Conservation (phyloP, 2,113 vertebrate species). For the Sorex fumeus region DNA sequence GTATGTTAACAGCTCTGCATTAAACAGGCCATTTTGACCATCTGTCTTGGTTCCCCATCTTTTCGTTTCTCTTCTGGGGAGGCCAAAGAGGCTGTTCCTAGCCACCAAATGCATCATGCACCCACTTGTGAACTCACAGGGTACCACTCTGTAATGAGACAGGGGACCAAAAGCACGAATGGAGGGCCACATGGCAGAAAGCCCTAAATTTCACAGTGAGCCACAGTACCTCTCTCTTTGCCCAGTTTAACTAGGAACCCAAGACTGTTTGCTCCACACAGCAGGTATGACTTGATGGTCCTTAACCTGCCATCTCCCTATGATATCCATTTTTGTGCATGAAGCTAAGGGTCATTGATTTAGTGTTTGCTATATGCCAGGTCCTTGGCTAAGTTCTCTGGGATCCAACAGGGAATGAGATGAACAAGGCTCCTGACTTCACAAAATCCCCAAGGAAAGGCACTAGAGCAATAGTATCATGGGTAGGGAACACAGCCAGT, state of each 20-base stretch:
- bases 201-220: neutral
- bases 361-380: neutral
- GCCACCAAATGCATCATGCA: too few relatives aligned
- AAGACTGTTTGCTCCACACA: neutral
- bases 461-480: too few relatives aligned
- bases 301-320: neutral
- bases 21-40: too few relatives aligned
- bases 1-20: too few relatives aligned
- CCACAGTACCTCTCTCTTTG: fast-evolving
- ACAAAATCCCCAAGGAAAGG: neutral
- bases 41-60: too few relatives aligned
- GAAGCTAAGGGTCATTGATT: neutral
- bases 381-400: neutral
- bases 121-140: too few relatives aligned
- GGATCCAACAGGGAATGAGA: neutral
- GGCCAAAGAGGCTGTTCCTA: too few relatives aligned
- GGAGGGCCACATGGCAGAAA: neutral
- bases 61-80: too few relatives aligned
- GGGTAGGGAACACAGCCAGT: too few relatives aligned
- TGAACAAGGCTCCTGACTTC: neutral
- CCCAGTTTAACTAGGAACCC: neutral
- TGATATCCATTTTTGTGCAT: neutral
- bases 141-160: neutral
- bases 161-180: neutral
- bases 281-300: neutral